Evolutionary conservation across 1,140 invertebrate genomes (phyloP), one percentile per base, ranked within the genome.

Genomic region (Philopotamus ludificatus): DNA sequence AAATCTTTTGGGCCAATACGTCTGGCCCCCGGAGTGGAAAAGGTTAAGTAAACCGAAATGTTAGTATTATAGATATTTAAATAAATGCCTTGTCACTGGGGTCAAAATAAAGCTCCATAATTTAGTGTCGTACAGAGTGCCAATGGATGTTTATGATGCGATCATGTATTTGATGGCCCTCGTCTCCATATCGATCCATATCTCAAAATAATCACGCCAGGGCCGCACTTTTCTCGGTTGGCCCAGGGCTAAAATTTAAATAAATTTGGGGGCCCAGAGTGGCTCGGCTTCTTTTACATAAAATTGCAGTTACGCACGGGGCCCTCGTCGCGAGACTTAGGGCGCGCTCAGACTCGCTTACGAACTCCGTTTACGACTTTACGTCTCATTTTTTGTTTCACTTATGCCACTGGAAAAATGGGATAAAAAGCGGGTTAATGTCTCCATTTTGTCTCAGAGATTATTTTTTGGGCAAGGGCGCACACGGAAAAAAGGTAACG

Each of bases 241-340:
- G 28, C 28, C 28, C 28, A 4, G 28, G 28, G 28, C 4, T 7
- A 34, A 9, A 53, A 53, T 54, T 54, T 25, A 54, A 54, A 22
- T 54, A 54, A 54, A 54, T 54, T 34, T 25, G 23, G 8, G 15
- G 21, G 45, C 4, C 7, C 4, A 20, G 45, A 47, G 45, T 7
- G 45, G 45, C 20, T n/a, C n/a, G 45, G 45, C 59, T 42, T 18
- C 49, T 60, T 67, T 67, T 62, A 60, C 65, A 67, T 67, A 67
- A 63, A 67, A 67, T 63, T 67, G 60, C 65, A 67, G 59, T 67
- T 67, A 67, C 51, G 60, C 53, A 44, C 25, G 34, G 44, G 34
- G 21, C 62, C 44, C n/a, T 25, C 18, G 12, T 34, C 28, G 28
- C 28, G 28, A 34, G 12, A 4, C 12, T 34, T 34, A 4, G 28